Conservation (phyloP, 2,888 invertebrate species). For the Plusia festucae region DNA sequence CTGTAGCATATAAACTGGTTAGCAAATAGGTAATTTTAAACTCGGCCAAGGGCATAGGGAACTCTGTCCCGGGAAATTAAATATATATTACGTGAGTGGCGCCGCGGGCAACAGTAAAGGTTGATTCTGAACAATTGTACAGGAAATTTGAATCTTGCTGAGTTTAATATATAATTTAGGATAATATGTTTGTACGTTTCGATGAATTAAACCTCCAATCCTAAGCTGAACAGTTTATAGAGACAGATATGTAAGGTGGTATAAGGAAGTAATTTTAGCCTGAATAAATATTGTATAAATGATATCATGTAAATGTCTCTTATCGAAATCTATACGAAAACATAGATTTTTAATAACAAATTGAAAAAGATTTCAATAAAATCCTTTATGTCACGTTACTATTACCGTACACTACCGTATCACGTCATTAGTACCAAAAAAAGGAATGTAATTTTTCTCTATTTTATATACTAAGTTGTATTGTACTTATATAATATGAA, state of each 20-base stretch:
- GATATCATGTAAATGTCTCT: no score
- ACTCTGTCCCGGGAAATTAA: conserved; percentile 4
- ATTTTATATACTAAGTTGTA: no score
- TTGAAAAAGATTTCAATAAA: no score
- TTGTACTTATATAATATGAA: no score
- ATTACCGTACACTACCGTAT: no score
- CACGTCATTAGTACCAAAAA: no score
- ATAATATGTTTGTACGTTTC: not conserved
- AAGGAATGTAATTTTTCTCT: no score
- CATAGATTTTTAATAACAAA: no score
- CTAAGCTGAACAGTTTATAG: not conserved
- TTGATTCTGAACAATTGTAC: not conserved
- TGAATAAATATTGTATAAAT: no score
- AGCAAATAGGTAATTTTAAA: conserved; percentile 4
- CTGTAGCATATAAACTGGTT: not conserved
- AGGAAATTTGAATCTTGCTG: not conserved
- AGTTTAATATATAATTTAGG: not conserved
- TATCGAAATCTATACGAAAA: no score
- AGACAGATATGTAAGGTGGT: not conserved
- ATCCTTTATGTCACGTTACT: no score
- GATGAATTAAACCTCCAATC: not conserved
- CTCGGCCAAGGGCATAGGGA: conserved; percentile 2
- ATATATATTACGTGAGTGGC: conserved; percentile 3
- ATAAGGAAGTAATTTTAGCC: no score
- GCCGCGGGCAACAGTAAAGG: conserved; percentile 1